These are phyloP conservation scores for Halesus radiatus DNA, from an alignment of 1,140 invertebrate genomes.

Conservation along the genomic window DNA sequence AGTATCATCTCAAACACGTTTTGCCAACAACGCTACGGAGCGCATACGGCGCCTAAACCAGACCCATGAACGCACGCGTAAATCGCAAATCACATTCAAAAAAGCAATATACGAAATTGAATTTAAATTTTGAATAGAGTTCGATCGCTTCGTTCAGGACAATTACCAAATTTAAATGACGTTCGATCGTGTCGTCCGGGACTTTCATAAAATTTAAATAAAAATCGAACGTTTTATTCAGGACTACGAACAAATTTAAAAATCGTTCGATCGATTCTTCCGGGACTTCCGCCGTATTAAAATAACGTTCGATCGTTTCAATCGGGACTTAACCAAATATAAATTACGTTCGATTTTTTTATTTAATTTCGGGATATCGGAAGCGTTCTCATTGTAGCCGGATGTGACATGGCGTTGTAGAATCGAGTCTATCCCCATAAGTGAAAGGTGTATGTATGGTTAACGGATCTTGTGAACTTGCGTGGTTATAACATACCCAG, in stretches of 20 bases:
- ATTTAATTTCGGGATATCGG: background rate
- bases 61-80: too few species aligned
- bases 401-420: slow-evolving; percentile 5
- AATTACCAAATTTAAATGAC: background rate
- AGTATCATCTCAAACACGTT: slow-evolving; percentile 48
- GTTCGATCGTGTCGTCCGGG: background rate
- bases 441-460: slow-evolving; percentile 38
- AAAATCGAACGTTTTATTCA: background rate
- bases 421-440: slow-evolving; percentile 5
- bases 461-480: slow-evolving; percentile 15
- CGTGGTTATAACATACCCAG: background rate
- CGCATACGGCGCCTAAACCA: background rate
- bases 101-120: background rate
- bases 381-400: slow-evolving; percentile 7
- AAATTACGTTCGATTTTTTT: too few species aligned
- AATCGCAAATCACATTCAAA: background rate
- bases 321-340: too few species aligned
- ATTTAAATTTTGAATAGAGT: too few species aligned
- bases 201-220: background rate
- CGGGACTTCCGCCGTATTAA: too few species aligned
- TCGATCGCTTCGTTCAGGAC: too few species aligned
- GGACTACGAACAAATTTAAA: background rate
- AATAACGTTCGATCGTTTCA: too few species aligned
- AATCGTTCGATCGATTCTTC: too few species aligned
- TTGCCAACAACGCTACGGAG: slow-evolving; percentile 34